Base-by-base conservation (phyloP, 2,797 vertebrate genomes). In the Echeneis naucrates region DNA sequence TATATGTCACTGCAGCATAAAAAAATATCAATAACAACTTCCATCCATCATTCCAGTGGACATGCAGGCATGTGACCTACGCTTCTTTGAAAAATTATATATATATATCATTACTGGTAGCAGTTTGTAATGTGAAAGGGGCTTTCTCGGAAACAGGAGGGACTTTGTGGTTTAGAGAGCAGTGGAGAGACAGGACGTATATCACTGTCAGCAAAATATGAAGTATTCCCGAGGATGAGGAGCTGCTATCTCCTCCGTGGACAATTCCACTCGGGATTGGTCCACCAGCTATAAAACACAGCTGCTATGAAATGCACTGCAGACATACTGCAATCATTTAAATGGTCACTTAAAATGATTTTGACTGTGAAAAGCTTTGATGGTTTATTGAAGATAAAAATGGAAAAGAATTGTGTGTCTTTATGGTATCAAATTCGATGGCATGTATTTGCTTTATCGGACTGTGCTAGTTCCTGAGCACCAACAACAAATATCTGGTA, bases 161-260 rank as follows among this genome's bases (percentile, higher is more conserved):
- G 53, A 53, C 37, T 37, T 56, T 66, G 70, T 32, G 13, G 35
- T 5, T 32, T 17, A 8, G 48, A 53, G 53, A 10, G 2, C 63
- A 16, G n/a, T 4, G 30, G 30, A 73, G 32, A 66, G 60, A 67
- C 37, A 9, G 59, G 33, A 81, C 68, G 77, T 81, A 81, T 26
- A 42, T 89, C 84, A 78, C 78, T 82, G 81, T 85, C 88, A 80
- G 30, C 53, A n/a, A 75, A 86, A 78, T 75, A 84, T 77, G 79
- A 84, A 87, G 68, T 73, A 72, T 76, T 75, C 81, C 73, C 68
- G 75, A 86, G n/a, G n/a, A 85, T 86, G 69, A 71, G 58, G 42
- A 57, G 83, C 69, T 87, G 80, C 82, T 58, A 13, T 68, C 52
- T 86, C 79, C 32, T 68, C 12, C 27, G 47, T 69, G 82, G 47